Conservation (phyloP, 1,140 invertebrate species). For the Drosophila ogumai region DNA sequence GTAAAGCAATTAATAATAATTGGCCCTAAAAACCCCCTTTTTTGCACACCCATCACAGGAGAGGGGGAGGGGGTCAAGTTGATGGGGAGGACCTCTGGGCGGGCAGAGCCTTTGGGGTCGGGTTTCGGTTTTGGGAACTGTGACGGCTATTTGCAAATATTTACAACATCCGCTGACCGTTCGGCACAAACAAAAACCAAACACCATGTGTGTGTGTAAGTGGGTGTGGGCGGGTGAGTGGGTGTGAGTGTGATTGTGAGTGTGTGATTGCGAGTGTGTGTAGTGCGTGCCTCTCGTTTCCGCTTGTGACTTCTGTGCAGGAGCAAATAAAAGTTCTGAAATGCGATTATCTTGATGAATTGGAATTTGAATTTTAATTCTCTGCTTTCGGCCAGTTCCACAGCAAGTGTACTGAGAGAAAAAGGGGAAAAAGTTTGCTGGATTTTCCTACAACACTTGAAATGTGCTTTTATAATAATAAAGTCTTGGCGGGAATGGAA, state of each 20-base stretch:
- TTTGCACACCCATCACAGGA: conserved; percentile 12
- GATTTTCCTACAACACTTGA: neutral
- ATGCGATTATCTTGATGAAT: conserved; percentile 84
- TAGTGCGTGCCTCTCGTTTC: conserved; percentile 5
- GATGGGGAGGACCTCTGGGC: conserved; percentile 5
- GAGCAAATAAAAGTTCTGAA: conserved; percentile 82
- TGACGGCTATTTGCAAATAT: conserved; percentile 77
- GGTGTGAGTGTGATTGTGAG: neutral
- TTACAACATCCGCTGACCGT: conserved; percentile 74
- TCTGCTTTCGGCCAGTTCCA: conserved; percentile 65
- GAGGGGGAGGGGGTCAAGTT: neutral
- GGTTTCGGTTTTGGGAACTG: conserved; percentile 37
- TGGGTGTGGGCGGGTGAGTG: neutral
- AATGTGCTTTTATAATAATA: neutral
- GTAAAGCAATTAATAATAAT: conserved; percentile 84
- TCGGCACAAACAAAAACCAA: conserved; percentile 59
- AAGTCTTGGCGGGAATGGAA: too few species aligned
- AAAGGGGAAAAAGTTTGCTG: neutral
- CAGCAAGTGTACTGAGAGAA: neutral
- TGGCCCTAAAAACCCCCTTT: conserved; percentile 69
- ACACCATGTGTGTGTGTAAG: conserved; percentile 14
- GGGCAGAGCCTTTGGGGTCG: conserved; percentile 16
- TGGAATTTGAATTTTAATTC: conserved; percentile 84
- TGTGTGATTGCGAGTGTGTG: neutral
- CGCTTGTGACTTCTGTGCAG: conserved; percentile 54